Evolutionary conservation across 1,140 invertebrate species (phyloP), one percentile per base, ranked within the genome.

Genomic region (Phymorhynchus buccinoides): DNA sequence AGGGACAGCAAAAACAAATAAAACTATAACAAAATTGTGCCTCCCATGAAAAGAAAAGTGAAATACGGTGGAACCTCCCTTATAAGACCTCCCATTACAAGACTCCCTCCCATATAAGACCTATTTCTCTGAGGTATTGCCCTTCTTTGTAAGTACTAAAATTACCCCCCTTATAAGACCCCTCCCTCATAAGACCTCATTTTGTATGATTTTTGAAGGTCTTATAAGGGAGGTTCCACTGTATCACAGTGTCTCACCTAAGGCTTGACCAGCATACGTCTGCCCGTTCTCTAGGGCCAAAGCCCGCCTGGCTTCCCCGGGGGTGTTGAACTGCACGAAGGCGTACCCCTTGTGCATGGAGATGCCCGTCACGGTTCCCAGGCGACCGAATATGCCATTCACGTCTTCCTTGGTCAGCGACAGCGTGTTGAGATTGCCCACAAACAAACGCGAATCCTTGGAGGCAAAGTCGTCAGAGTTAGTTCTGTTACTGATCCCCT

Each of bases 311-410:
- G 97, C 97, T 90, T 97, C 96, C 92, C 96, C 96, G n/a, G 96
- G 96, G 93, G 96, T 96, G 88, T 96, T 96, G 93, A 96, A 97
- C 94, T 97, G 97, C 81, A 97, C 96, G 93, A 97, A 97, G 84
- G 97, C 97, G 92, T 97, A 97, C 86, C 97, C 97, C 94, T 97
- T 97, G 94, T 97, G 97, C 96, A 97, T 97, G 87, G 97, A 97
- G 90, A 97, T 97, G 88, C 96, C 97, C 88, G 96, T 96, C 84
- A 97, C 95, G 84, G 96, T 94, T 56, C 97, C 97, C 93, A 97
- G 97, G 89, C 96, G 94, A 90, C 96, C 96, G 93, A 97, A 97
- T 95, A 97, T 97, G 87, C 95, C 94, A 91, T 97, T 96, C 79
- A 97, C 96, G 94, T 97, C 96, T 87, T 96, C 97, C 94, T 97